Evolutionary conservation across 1,140 invertebrate species (phyloP).

Genomic region (Pseudobourletiella spinata): DNA sequence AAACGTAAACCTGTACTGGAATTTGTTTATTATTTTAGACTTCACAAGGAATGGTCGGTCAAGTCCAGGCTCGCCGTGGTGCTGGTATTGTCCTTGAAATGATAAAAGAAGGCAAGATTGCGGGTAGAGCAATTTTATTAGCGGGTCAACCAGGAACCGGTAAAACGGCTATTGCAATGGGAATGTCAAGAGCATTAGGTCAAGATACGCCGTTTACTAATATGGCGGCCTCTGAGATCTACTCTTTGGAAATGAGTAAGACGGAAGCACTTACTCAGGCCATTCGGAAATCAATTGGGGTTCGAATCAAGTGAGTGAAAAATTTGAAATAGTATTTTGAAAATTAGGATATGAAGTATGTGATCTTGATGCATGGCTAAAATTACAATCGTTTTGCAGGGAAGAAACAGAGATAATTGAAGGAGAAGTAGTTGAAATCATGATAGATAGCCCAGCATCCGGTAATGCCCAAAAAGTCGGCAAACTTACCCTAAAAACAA

Average conservation of each 20-base stretch:
- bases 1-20: too few species aligned
- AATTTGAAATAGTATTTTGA: neutral
- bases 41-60: slow-evolving; percentile 98
- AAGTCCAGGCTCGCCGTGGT: slow-evolving; percentile 78
- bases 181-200: slow-evolving; percentile 86
- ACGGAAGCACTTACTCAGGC: slow-evolving; percentile 96
- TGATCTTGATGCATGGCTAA: too few species aligned
- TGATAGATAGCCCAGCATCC: slow-evolving; percentile 87
- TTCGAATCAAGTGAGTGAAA: slow-evolving; percentile 78
- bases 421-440: slow-evolving; percentile 96
- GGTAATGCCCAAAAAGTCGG: slow-evolving; percentile 83
- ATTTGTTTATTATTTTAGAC: too few species aligned
- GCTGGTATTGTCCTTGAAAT: slow-evolving; percentile 93
- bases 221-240: slow-evolving; percentile 97
- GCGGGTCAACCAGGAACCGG: slow-evolving; percentile 96
- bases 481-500: slow-evolving; percentile 94
- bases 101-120: slow-evolving; percentile 97
- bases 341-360: too few species aligned
- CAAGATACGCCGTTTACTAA: slow-evolving; percentile 94
- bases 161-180: slow-evolving; percentile 97
- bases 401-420: slow-evolving; percentile 98
- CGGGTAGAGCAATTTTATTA: slow-evolving; percentile 87
- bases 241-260: slow-evolving; percentile 97
- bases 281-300: slow-evolving; percentile 93
- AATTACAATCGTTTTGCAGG: too few species aligned